Conservation (phyloP, 1,140 invertebrate species). For the Zaprionus gabonicus region DNA sequence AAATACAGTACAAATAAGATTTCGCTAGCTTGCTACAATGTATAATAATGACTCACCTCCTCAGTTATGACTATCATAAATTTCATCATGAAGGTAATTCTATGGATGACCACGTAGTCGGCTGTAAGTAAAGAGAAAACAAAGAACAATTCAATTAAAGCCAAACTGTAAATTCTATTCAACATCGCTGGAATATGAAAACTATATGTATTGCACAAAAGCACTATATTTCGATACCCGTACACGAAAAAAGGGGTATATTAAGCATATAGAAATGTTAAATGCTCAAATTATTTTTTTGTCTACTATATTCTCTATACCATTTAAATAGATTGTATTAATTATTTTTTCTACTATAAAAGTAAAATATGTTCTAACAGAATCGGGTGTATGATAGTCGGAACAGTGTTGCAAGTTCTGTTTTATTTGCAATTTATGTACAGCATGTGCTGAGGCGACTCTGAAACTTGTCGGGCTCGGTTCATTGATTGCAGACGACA, state of each 20-base stretch:
- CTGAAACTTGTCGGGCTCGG: constrained; percentile 51
- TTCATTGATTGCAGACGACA: constrained; percentile 71
- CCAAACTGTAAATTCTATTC: background rate
- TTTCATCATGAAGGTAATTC: constrained; percentile 12
- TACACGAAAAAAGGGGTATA: background rate
- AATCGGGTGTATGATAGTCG: constrained; percentile 13
- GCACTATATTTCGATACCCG: background rate
- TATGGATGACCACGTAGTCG: constrained; percentile 14
- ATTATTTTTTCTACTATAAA: background rate
- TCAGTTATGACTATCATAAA: constrained; percentile 7
- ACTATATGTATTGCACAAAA: background rate
- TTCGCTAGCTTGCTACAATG: background rate
- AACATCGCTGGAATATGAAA: background rate
- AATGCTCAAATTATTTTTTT: background rate
- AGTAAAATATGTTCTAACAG: background rate
- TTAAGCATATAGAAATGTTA: background rate
- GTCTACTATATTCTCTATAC: too few species aligned
- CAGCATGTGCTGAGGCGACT: constrained; percentile 16
- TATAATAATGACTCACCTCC: constrained; percentile 23
- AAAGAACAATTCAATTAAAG: constrained; percentile 2
- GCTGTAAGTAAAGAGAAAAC: constrained; percentile 17
- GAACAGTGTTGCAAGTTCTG: background rate
- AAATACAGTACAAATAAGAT: background rate
- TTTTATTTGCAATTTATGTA: constrained; percentile 37
- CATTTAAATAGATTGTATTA: background rate